Base-by-base conservation (phyloP, 1,140 invertebrate genomes). In the Drosophila subobscura region DNA sequence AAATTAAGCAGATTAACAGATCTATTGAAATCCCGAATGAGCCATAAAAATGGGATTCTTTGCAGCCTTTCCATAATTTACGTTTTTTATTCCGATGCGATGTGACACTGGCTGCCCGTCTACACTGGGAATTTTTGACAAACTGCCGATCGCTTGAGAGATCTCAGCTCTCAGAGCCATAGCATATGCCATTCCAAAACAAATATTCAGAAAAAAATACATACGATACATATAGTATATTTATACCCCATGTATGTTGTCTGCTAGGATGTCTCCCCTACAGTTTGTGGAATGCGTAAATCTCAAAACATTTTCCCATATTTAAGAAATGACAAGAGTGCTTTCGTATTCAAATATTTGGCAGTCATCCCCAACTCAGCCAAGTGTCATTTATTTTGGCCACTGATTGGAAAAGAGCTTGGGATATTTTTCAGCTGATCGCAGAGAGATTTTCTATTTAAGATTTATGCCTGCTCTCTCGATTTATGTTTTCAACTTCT, bases 41-140 rank as follows among this genome's bases (percentile, higher is more conserved):
- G 77, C 77, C 81, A 80, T 81, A 67, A 85, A 85, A 56, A 65
- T 55, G 45, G 45, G 70, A 61, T 58, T 56, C 41, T 27, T 61
- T 57, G 42, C 66, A 85, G 54, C 77, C 77, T 74, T 86, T 86
- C 81, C 81, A 86, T 81, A 81, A 86, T 81, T 86, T 81, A 85
- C 77, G 46, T 51, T 72, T 60, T 67, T 59, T 73, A 68, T 68
- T 41, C 63, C 29, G 45, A 67, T 4, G 4, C 44, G 49, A 67
- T 77, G 68, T 80, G 77, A 80, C 80, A 77, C 65, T 77, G 51
- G 46, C 33, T 37, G 33, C 8, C 29, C 61, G 77, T 81, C 70
- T 65, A 50, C 54, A 65, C 52, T 85, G 74, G 77, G 79, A 51
- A 86, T 60, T 78, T 85, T 81, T 88, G 77, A 81, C 84, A 85